Percentiles rank a stretch among this genome's conserved stretches.
phyloP scores from a whole-genome alignment of 1,140 invertebrate species.

The Zaprionus ornatus region DNA sequence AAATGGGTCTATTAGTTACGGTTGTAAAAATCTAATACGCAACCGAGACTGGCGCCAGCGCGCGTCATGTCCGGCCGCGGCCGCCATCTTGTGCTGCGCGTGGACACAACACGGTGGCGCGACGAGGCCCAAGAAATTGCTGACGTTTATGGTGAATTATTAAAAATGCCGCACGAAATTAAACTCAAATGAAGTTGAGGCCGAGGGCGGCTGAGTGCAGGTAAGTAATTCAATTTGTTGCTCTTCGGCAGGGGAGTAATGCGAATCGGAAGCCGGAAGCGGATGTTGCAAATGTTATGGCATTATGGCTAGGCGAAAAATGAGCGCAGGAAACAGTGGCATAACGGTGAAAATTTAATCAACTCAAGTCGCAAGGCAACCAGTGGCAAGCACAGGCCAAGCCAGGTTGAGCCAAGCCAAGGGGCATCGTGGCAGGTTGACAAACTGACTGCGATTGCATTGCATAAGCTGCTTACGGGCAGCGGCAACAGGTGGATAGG shows the following conservation, averaged over 20 bases:
- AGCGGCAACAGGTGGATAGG: background rate
- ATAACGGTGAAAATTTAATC: slow-evolving; percentile 79
- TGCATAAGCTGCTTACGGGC: slow-evolving; percentile 72
- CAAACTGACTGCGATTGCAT: slow-evolving; percentile 65
- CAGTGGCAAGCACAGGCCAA: slow-evolving; percentile 10
- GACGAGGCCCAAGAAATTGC: slow-evolving; percentile 46
- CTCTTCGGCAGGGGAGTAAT: slow-evolving; percentile 46
- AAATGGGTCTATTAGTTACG: slow-evolving; percentile 83
- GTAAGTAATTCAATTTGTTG: slow-evolving; percentile 69
- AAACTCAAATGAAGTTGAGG: slow-evolving; percentile 66
- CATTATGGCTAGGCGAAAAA: slow-evolving; percentile 50
- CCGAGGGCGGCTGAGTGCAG: slow-evolving; percentile 61
- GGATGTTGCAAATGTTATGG: slow-evolving; percentile 78
- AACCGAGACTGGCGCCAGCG: slow-evolving; percentile 67
- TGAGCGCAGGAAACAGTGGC: slow-evolving; percentile 54
- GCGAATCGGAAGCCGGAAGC: slow-evolving; percentile 76
- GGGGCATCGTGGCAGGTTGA: slow-evolving; percentile 21
- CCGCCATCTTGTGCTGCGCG: slow-evolving; percentile 16
- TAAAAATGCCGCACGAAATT: slow-evolving; percentile 75
- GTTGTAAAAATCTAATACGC: slow-evolving; percentile 82
- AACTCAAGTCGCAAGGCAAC: slow-evolving; percentile 65
- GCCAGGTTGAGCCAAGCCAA: slow-evolving; percentile 18
- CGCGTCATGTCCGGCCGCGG: slow-evolving; percentile 26
- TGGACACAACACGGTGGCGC: slow-evolving; percentile 37
- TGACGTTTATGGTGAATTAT: slow-evolving; percentile 81